Evolutionary conservation across 2,113 vertebrate genomes (phyloP).

Genomic region (Synodontis membranacea): DNA sequence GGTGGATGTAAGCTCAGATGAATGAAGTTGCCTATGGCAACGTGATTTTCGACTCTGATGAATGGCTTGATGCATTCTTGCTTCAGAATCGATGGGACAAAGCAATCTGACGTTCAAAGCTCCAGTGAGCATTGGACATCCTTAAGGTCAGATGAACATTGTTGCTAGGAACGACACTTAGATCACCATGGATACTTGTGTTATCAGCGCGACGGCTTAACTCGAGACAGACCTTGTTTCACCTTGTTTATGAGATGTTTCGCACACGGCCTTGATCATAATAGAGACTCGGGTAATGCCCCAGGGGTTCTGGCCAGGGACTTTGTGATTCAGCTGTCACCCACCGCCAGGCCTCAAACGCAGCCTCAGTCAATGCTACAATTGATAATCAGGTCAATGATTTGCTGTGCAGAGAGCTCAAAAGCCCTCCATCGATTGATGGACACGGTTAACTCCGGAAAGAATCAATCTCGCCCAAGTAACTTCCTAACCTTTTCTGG

Average conservation of each 20-base stretch:
- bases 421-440: slow-evolving; percentile 47
- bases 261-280: neutral
- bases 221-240: slow-evolving; percentile 7
- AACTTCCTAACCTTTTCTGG: slow-evolving; percentile 41
- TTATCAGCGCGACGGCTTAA: neutral
- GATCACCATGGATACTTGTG: slow-evolving; percentile 38
- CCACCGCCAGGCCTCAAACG: slow-evolving; percentile 4
- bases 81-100: slow-evolving; percentile 23
- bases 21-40: slow-evolving; percentile 44
- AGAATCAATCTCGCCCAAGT: slow-evolving; percentile 41
- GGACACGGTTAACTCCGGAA: slow-evolving; percentile 26
- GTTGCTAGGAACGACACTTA: neutral
- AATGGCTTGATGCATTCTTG: slow-evolving; percentile 40
- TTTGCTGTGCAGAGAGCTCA: slow-evolving; percentile 31
- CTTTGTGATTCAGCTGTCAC: slow-evolving; percentile 8
- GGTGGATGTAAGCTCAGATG: slow-evolving; percentile 26
- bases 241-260: slow-evolving; percentile 2
- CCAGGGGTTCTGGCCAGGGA: slow-evolving; percentile 3
- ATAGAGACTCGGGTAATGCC: neutral
- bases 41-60: slow-evolving; percentile 48
- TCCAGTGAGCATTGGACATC: slow-evolving; percentile 18
- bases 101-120: neutral
- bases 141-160: slow-evolving; percentile 13
- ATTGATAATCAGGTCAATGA: slow-evolving; percentile 47
- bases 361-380: slow-evolving; percentile 40